These are phyloP conservation scores for Pogonocherus hispidulus DNA, from an alignment of 2,888 invertebrate species.

Conservation along the genomic window DNA sequence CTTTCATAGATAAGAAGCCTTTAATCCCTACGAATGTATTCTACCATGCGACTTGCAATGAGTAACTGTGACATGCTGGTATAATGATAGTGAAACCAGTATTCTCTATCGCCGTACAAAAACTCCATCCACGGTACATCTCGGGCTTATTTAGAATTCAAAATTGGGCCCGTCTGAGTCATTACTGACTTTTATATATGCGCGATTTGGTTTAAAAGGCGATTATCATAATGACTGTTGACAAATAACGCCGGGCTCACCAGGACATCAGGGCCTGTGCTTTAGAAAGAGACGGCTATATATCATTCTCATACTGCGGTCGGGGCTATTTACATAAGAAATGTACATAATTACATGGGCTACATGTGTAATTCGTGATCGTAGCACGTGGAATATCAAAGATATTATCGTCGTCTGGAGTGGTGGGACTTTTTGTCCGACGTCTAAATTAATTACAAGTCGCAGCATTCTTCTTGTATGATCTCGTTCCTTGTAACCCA, in stretches of 20 bases:
- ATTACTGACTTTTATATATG: constrained; percentile 39
- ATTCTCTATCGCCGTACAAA: background rate
- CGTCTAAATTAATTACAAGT: background rate
- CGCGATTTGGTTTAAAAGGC: constrained; percentile 43
- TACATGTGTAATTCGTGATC: constrained; percentile 47
- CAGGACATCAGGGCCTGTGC: constrained; percentile 37
- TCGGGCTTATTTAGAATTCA: background rate
- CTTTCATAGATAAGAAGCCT: too few species aligned
- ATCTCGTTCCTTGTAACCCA: too few species aligned
- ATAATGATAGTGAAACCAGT: background rate
- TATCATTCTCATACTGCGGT: constrained; percentile 46
- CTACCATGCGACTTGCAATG: too few species aligned
- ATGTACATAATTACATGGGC: constrained; percentile 49
- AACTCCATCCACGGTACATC: background rate
- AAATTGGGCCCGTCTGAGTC: constrained; percentile 29
- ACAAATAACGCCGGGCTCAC: constrained; percentile 46
- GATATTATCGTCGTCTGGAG: constrained; percentile 23
- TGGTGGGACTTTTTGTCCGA: background rate
- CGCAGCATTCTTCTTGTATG: too few species aligned
- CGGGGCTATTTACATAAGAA: constrained; percentile 48
- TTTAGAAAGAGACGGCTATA: constrained; percentile 37
- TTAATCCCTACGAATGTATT: too few species aligned
- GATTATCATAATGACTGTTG: constrained; percentile 50
- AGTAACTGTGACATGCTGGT: too few species aligned
- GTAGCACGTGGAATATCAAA: constrained; percentile 41